These are phyloP conservation scores for Myopa testacea DNA, from an alignment of 2,888 invertebrate species.

Conservation along the genomic window DNA sequence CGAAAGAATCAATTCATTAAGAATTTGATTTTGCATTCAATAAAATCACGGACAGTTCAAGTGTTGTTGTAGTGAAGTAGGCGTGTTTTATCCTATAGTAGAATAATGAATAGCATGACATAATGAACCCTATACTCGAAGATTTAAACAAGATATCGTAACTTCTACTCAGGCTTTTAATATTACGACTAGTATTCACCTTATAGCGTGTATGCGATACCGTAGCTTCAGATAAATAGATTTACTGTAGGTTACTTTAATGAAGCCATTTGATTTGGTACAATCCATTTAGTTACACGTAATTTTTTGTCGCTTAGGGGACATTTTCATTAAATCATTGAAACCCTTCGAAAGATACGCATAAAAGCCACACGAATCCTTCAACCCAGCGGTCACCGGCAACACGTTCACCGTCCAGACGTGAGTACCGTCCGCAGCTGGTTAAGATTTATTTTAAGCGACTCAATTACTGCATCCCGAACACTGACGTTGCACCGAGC, in stretches of 20 bases:
- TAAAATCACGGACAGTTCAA: no score
- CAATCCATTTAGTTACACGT: slow-evolving; percentile 9
- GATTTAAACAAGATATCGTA: no score
- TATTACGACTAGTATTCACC: not conserved
- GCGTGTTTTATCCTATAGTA: no score
- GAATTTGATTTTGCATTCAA: no score
- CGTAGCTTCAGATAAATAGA: not conserved
- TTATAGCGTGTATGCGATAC: no score
- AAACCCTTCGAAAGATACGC: slow-evolving; percentile 22
- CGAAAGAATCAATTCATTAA: no score
- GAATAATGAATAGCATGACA: no score
- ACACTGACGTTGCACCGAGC: not conserved
- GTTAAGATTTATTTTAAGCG: slow-evolving; percentile 27
- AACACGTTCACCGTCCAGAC: slow-evolving; percentile 12
- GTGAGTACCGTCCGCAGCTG: slow-evolving; percentile 2
- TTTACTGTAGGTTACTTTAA: not conserved
- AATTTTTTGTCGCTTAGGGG: slow-evolving; percentile 19
- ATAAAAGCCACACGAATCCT: slow-evolving; percentile 36
- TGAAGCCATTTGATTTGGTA: slow-evolving; percentile 26
- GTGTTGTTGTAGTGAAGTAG: no score
- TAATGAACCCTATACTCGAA: no score
- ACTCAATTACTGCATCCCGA: slow-evolving; percentile 27
- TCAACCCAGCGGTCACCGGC: slow-evolving; percentile 22
- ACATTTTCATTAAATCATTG: slow-evolving; percentile 27
- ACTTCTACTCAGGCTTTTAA: no score